Percentiles rank a stretch among this genome's conserved stretches.
phyloP scores from a whole-genome alignment of 1,140 invertebrate species.

The Platyura marginata region DNA sequence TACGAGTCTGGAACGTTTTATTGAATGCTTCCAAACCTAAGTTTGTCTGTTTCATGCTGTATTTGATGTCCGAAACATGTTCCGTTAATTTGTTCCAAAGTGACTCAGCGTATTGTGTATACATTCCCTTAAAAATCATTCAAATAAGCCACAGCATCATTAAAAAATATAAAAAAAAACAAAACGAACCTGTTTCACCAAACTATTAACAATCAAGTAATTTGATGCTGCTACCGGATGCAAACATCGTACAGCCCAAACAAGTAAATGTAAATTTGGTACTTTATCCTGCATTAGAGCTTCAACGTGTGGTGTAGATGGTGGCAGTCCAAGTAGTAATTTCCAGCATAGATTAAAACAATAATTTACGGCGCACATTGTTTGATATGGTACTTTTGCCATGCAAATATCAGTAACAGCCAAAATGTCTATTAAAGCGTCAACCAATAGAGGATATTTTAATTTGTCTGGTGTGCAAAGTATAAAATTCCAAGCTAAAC shows the following conservation, averaged over 20 bases:
- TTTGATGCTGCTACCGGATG: slow-evolving; percentile 13
- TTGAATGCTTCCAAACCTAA: slow-evolving; percentile 19
- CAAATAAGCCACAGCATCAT: neutral
- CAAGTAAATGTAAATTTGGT: slow-evolving; percentile 30
- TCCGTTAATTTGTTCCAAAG: slow-evolving; percentile 19
- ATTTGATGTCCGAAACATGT: slow-evolving; percentile 15
- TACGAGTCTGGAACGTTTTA: slow-evolving; percentile 13
- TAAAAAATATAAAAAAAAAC: no score
- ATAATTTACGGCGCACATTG: slow-evolving; percentile 72
- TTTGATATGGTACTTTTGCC: slow-evolving; percentile 39
- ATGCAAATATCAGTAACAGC: slow-evolving; percentile 45
- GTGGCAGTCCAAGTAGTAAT: slow-evolving; percentile 61
- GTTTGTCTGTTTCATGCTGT: slow-evolving; percentile 17
- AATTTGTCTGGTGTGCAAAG: slow-evolving; percentile 76
- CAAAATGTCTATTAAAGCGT: slow-evolving; percentile 64
- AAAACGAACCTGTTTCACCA: slow-evolving; percentile 19
- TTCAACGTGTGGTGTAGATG: slow-evolving; percentile 73
- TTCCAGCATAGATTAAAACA: slow-evolving; percentile 48
- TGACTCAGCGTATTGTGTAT: slow-evolving; percentile 20
- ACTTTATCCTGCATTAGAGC: slow-evolving; percentile 35
- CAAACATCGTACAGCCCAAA: slow-evolving; percentile 27
- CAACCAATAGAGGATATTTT: slow-evolving; percentile 71
- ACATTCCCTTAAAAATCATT: slow-evolving; percentile 11
- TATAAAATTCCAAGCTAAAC: slow-evolving; percentile 85
- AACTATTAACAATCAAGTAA: slow-evolving; percentile 20